phyloP scores from a whole-genome alignment of 2,888 invertebrate genomes.

The Synanthedon myopaeformis region DNA sequence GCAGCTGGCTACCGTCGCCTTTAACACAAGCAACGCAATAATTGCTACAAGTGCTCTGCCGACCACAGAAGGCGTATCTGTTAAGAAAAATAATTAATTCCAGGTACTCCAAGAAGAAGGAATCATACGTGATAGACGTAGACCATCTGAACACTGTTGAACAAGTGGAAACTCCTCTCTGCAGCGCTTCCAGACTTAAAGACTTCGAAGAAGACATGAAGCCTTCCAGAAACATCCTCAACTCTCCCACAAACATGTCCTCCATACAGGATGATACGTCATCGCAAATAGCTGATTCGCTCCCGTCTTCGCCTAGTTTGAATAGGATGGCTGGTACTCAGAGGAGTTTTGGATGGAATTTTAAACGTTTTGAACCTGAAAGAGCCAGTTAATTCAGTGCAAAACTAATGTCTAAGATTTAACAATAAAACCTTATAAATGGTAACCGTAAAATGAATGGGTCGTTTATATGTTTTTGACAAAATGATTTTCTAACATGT shows the following conservation, averaged over 20 bases:
- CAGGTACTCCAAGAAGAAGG: slow-evolving; percentile 69
- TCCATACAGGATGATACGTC: slow-evolving; percentile 30
- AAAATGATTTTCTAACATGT: no score
- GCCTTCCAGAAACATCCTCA: slow-evolving; percentile 29
- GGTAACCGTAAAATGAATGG: no score
- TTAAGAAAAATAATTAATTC: slow-evolving; percentile 4
- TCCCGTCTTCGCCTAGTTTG: slow-evolving; percentile 35
- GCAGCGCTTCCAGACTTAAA: slow-evolving; percentile 79
- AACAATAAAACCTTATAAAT: no score
- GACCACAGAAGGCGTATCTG: no score
- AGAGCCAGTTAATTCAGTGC: background rate
- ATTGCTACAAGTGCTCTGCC: no score
- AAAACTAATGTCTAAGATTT: background rate
- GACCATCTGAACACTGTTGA: slow-evolving; percentile 74
- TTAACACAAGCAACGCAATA: no score
- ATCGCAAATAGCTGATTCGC: slow-evolving; percentile 25
- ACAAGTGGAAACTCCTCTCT: slow-evolving; percentile 79
- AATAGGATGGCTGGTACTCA: slow-evolving; percentile 34
- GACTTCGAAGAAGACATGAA: slow-evolving; percentile 47
- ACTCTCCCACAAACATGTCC: slow-evolving; percentile 28
- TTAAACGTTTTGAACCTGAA: slow-evolving; percentile 33
- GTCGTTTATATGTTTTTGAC: no score
- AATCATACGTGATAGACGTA: slow-evolving; percentile 72
- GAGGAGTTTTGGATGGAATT: slow-evolving; percentile 53
- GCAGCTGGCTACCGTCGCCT: no score